These are phyloP conservation scores for Cyrtodaria siliqua DNA, from an alignment of 2,888 invertebrate species.

Conservation along the genomic window DNA sequence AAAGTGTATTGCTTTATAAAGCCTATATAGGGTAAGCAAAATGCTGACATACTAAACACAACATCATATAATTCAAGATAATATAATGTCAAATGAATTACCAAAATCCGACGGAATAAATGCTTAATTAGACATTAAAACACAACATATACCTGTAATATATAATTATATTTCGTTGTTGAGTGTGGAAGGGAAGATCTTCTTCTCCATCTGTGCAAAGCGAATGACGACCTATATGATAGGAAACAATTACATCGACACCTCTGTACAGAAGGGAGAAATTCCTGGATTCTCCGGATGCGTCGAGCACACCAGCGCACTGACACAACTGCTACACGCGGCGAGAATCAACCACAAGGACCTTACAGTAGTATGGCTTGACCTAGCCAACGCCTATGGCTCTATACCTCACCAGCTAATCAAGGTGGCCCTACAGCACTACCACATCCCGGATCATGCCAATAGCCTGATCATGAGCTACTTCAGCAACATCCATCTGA, in stretches of 20 bases:
- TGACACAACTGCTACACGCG: constrained; percentile 36
- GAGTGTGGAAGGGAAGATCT: no score
- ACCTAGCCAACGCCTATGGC: constrained; percentile 12
- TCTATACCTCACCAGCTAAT: constrained; percentile 1
- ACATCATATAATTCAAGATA: no score
- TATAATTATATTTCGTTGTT: no score
- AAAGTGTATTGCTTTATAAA: no score
- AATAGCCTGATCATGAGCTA: constrained; percentile 5
- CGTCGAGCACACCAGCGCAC: constrained; percentile 37
- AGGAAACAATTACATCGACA: constrained; percentile 42
- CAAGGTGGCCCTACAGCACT: neutral
- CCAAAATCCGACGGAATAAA: no score
- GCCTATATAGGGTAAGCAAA: no score
- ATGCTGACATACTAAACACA: no score
- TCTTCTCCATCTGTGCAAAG: no score
- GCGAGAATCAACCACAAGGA: constrained; percentile 16
- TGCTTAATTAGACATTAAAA: no score
- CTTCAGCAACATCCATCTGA: constrained; percentile 3
- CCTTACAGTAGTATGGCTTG: constrained; percentile 7
- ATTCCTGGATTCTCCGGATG: constrained; percentile 51
- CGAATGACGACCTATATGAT: no score
- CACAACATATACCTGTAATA: no score
- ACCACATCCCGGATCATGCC: neutral
- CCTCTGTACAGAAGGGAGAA: constrained; percentile 40
- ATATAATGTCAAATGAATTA: no score